Percentiles rank a stretch among this genome's conserved stretches.
These are phyloP conservation scores for Odontamblyopus rebecca DNA, from an alignment of 2,797 vertebrate genomes.

Conservation along the genomic window DNA sequence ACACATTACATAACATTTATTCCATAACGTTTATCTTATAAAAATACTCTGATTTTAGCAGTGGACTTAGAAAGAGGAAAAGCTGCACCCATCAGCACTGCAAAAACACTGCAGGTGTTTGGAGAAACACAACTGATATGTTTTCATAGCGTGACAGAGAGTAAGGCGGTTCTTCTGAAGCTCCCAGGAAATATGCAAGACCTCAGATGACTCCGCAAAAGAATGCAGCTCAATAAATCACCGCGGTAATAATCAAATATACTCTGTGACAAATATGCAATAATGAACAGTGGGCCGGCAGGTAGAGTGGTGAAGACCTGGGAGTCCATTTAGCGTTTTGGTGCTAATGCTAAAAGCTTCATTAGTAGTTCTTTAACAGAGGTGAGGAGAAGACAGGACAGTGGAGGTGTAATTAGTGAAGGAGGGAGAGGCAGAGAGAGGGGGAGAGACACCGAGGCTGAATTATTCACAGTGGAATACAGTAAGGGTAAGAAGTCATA, in stretches of 20 bases:
- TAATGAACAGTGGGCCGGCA: background rate
- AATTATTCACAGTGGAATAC: constrained; percentile 69
- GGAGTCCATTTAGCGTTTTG: constrained; percentile 48
- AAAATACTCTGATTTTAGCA: no score
- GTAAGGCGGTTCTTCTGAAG: constrained; percentile 9
- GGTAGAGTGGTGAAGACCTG: constrained; percentile 17
- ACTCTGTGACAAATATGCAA: constrained; percentile 3
- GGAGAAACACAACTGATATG: no score
- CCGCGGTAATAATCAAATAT: background rate
- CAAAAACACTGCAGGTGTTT: background rate
- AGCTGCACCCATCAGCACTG: background rate
- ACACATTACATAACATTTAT: no score
- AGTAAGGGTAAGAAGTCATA: background rate
- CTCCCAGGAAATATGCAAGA: constrained; percentile 12
- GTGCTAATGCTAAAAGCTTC: constrained; percentile 50
- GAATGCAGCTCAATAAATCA: constrained; percentile 3
- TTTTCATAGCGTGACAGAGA: constrained; percentile 6
- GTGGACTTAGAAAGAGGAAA: background rate
- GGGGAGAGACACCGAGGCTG: constrained; percentile 45
- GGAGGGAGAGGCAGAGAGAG: constrained; percentile 62
- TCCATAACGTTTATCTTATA: no score
- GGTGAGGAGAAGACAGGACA: constrained; percentile 11
- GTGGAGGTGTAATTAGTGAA: constrained; percentile 64
- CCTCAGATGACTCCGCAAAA: background rate
- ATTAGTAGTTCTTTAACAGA: constrained; percentile 50